Evolutionary conservation across 2,797 vertebrate genomes (phyloP), one percentile per base, ranked within the genome.

Genomic region (Thalassophryne amazonica): DNA sequence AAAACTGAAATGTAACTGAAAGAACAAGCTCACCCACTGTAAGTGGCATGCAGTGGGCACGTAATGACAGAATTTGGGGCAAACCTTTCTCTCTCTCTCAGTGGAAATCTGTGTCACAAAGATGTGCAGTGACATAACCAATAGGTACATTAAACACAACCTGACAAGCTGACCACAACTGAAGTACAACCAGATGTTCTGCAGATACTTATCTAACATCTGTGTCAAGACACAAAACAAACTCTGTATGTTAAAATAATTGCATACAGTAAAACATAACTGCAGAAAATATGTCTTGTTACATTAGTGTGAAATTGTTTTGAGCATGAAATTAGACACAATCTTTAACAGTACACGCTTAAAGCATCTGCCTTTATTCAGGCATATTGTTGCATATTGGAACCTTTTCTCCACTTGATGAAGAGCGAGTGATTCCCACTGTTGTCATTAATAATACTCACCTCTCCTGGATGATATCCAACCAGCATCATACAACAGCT

Each of bases 401-500:
- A 63, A 38, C 34, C 56, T 54, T 29, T 28, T 63, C 40, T 63
- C 33, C 36, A 28, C 31, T 64, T 60, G 52, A 81, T 68, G 74
- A 73, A 60, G 50, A 69, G 64, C 16, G 15, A 72, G 48, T 37
- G 30, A 70, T 34, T 69, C 56, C 69, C 54, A 54, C 55, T 58
- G 60, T 68, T 72, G 62, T 78, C 73, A 78, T 84, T 80, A 84
- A 82, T 83, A 78, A 84, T 59, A 65, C 48, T 65, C 69, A 45
- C 69, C 56, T 50, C 64, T 67, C 43, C 67, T 76, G 81, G 78
- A 81, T 38, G 53, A 62, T 60, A 47, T 71, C 73, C 77, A 83
- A 72, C 23, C 21, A 15, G 40, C 55, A 82, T 78, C 66, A 76
- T 72, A 67, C 61, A 56, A 51, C 58, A 60, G 38, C 60, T 69